Percentiles rank a stretch among this genome's conserved stretches.
Evolutionary conservation across 2,888 invertebrate genomes (phyloP).

Genomic region (Epinotia brunnichana): DNA sequence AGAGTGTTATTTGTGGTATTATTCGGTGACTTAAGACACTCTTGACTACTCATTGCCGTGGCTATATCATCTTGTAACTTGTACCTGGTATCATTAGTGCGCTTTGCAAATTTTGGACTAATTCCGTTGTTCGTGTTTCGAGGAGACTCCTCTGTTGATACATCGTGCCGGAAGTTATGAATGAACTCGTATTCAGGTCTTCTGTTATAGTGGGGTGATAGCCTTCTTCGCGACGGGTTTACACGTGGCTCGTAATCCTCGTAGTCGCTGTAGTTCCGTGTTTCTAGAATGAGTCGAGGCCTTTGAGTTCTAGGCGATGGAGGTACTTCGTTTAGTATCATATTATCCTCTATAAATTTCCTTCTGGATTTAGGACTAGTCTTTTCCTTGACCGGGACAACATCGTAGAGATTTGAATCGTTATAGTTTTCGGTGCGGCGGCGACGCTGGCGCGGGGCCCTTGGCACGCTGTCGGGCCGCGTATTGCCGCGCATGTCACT

Average conservation of each 20-base stretch:
- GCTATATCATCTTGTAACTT: slow-evolving; percentile 52
- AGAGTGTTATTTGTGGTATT: slow-evolving; percentile 51
- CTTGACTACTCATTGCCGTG: slow-evolving; percentile 55
- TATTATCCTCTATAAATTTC: slow-evolving; percentile 63
- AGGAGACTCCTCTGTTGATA: slow-evolving; percentile 46
- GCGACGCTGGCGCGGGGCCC: slow-evolving; percentile 53
- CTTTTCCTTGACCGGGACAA: slow-evolving; percentile 76
- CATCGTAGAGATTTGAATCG: slow-evolving; percentile 69
- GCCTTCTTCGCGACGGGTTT: slow-evolving; percentile 46
- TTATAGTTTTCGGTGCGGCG: slow-evolving; percentile 59
- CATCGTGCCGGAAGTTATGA: slow-evolving; percentile 51
- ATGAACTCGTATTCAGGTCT: slow-evolving; percentile 46
- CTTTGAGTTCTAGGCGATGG: slow-evolving; percentile 72
- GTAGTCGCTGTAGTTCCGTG: slow-evolving; percentile 62
- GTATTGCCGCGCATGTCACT: slow-evolving; percentile 69
- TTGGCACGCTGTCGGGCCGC: slow-evolving; percentile 64
- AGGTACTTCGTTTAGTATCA: slow-evolving; percentile 67
- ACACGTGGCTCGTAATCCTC: slow-evolving; percentile 54
- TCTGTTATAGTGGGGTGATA: slow-evolving; percentile 48
- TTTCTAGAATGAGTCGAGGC: slow-evolving; percentile 70
- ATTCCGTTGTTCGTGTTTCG: slow-evolving; percentile 41
- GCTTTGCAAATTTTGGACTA: slow-evolving; percentile 37
- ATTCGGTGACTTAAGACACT: slow-evolving; percentile 50
- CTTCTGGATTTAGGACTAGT: slow-evolving; percentile 70
- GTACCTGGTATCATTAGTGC: slow-evolving; percentile 46